These are phyloP conservation scores for Python bivittatus DNA, from an alignment of 2,113 vertebrate species.

Conservation along the genomic window DNA sequence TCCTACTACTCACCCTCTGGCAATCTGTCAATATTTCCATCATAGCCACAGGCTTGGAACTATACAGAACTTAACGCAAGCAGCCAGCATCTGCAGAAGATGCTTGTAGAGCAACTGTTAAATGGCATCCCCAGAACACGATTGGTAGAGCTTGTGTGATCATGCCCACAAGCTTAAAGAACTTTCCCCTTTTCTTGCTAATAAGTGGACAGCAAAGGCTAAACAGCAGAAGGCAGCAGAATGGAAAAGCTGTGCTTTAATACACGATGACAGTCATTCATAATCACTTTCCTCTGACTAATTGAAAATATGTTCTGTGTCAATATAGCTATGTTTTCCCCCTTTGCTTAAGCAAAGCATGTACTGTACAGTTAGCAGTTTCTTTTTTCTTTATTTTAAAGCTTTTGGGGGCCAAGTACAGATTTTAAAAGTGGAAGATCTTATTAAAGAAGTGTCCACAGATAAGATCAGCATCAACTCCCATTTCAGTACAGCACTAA, in stretches of 20 bases:
- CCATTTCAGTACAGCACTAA: neutral
- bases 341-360: neutral
- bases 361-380: neutral
- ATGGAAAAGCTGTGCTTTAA: neutral
- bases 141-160: neutral
- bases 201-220: neutral
- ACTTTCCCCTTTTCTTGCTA: too few species aligned
- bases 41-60: neutral
- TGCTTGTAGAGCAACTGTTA: neutral
- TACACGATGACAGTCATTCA: neutral
- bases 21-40: neutral
- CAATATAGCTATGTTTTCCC: constrained; percentile 17
- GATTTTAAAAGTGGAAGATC: neutral
- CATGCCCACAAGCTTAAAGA: neutral
- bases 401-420: neutral
- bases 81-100: neutral
- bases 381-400: neutral
- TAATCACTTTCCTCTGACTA: neutral
- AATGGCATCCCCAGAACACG: neutral
- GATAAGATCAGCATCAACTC: neutral
- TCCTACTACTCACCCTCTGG: neutral
- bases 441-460: neutral
- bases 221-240: neutral
- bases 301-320: neutral
- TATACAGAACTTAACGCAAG: neutral